A percentile compares a stretch with the other conserved stretches of the same genome.
phyloP scores from a whole-genome alignment of 2,888 invertebrate genomes.

The Catonia carolina region DNA sequence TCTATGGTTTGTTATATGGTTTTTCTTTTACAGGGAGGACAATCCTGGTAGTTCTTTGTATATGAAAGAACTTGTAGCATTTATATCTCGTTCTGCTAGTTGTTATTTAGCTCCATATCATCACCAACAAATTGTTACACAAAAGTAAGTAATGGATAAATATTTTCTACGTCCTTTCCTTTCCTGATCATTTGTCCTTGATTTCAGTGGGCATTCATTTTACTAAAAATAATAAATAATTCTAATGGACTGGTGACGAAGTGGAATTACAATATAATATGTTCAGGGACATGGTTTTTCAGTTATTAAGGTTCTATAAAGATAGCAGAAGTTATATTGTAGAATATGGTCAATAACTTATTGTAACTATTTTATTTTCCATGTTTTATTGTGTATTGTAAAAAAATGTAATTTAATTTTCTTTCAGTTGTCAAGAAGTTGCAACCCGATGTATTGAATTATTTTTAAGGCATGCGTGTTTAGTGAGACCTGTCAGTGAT shows the following conservation, averaged over 20 bases:
- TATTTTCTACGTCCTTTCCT: not conserved
- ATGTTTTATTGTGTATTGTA: no score
- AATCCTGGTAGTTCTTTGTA: slow-evolving; percentile 66
- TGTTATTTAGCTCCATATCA: slow-evolving; percentile 64
- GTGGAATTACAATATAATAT: no score
- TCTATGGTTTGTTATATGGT: no score
- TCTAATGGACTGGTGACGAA: no score
- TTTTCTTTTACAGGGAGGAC: slow-evolving; percentile 45
- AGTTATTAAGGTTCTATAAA: no score
- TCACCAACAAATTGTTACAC: slow-evolving; percentile 55
- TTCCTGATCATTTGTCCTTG: no score
- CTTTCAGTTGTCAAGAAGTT: slow-evolving; percentile 62
- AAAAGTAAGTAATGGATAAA: slow-evolving; percentile 46
- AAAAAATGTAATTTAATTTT: slow-evolving; percentile 45
- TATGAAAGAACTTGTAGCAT: slow-evolving; percentile 86
- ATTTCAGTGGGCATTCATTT: no score
- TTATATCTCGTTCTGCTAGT: slow-evolving; percentile 61
- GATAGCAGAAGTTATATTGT: no score
- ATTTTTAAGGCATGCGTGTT: slow-evolving; percentile 79
- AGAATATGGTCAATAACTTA: no score
- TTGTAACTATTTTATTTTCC: no score
- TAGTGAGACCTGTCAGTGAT: slow-evolving; percentile 71
- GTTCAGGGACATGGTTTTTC: no score
- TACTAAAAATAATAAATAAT: no score
- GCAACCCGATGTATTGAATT: slow-evolving; percentile 73